phyloP scores from a whole-genome alignment of 1,140 invertebrate species.

The Drosophila santomea region DNA sequence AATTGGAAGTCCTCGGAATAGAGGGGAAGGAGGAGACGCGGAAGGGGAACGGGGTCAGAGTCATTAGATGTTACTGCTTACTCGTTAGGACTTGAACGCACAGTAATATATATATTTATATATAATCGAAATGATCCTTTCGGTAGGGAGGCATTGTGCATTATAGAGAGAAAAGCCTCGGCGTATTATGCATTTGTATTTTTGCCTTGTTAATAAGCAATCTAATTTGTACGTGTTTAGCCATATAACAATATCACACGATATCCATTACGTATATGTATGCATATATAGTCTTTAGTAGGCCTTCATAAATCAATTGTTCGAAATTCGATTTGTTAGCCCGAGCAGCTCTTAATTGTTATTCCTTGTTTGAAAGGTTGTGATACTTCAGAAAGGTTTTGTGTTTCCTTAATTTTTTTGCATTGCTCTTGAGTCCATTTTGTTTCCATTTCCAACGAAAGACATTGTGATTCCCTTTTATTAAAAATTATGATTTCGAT shows the following conservation, averaged over 20 bases:
- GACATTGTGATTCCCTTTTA: constrained; percentile 54
- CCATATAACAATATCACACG: constrained; percentile 64
- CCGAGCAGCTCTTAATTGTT: constrained; percentile 60
- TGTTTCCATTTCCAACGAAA: constrained; percentile 35
- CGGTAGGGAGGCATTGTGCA: constrained; percentile 36
- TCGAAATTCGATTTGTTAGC: constrained; percentile 61
- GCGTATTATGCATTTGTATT: constrained; percentile 79
- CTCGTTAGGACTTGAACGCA: constrained; percentile 76
- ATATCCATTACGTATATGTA: constrained; percentile 50
- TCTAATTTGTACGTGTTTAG: constrained; percentile 73
- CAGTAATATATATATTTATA: constrained; percentile 64
- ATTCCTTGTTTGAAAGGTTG: constrained; percentile 78
- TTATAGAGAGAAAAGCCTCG: constrained; percentile 41
- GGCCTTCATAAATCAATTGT: constrained; percentile 69
- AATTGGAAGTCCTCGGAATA: constrained; percentile 67
- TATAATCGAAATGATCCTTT: constrained; percentile 38
- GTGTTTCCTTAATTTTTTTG: constrained; percentile 73
- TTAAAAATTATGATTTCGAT: constrained; percentile 40
- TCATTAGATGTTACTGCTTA: constrained; percentile 65
- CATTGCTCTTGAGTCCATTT: constrained; percentile 21
- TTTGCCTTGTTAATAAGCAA: constrained; percentile 74
- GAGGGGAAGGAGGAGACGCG: not conserved
- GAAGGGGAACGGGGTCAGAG: constrained; percentile 27
- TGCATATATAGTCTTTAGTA: constrained; percentile 58
- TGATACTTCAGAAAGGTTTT: constrained; percentile 72